Base-by-base conservation (phyloP, 2,797 vertebrate genomes). In the Phrynocephalus vlangalii region DNA sequence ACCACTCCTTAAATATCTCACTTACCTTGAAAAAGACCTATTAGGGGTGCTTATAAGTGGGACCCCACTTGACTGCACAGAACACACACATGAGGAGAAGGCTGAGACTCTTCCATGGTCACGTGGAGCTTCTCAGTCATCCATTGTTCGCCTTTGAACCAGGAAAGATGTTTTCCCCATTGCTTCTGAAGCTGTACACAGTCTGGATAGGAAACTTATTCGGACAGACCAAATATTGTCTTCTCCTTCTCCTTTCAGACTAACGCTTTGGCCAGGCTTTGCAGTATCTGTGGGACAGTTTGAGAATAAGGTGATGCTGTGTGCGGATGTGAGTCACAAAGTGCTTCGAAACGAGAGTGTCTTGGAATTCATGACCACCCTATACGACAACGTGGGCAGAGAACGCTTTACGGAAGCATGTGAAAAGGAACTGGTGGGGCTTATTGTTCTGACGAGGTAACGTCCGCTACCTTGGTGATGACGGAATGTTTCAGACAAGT, bases 231-330 rank as follows among this genome's bases (percentile, higher is more conserved):
- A 73, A 11, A n/a, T 44, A 24, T 6, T 33, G 30, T 50, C 28
- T 48, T 78, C 81, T 28, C 26, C 4, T 84, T 76, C 88, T 87
- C 83, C 76, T 73, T 86, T 78, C 72, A 96, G 96, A 44, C 78
- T 96, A 81, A 93, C 92, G 3, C 91, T 96, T 30, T 96, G 96
- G 96, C 96, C 96, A 6, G 96, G 96, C 1, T 96, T 96, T 67
- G 67, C 94, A 8, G 0, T 95, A 73, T 95, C 95, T 1, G 84
- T 96, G 13, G 90, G 94, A 1, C 85, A 88, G 5, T 95, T 95
- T 86, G 96, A 96, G 82, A 93, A 71, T 63, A 92, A 56, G 18
- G 89, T 96, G 7, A 90, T 94, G 13, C 71, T 96, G 6, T 91
- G 91, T 80, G 95, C 94, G 15, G 92, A 96, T 0, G 91, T 96